Conservation (phyloP, 2,888 invertebrate species). For the Oligia fasciuncula region DNA sequence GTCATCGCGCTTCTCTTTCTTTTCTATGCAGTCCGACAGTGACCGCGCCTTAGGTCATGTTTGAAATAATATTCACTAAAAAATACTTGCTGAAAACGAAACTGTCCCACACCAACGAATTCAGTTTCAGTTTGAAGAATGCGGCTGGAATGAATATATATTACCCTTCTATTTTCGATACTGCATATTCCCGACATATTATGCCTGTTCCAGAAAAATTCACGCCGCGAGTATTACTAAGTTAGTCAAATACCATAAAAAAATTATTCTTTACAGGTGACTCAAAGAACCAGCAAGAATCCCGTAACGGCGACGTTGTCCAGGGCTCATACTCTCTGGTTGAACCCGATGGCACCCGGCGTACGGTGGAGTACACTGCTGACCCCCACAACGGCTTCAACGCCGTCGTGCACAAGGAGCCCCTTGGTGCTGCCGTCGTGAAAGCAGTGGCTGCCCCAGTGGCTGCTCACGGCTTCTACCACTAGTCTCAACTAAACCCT, state of each 20-base stretch:
- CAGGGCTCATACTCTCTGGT: slow-evolving; percentile 91
- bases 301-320: slow-evolving; percentile 91
- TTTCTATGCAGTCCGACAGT: too few relatives aligned
- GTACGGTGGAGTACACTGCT: slow-evolving; percentile 91
- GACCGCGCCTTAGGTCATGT: too few relatives aligned
- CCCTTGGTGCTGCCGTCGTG: slow-evolving; percentile 84
- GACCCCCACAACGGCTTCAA: slow-evolving; percentile 92
- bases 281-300: slow-evolving; percentile 87
- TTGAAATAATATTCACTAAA: neutral
- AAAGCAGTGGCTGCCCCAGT: slow-evolving; percentile 82
- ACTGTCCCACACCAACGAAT: neutral
- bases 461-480: slow-evolving; percentile 77
- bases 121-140: neutral
- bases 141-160: neutral
- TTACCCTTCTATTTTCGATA: neutral
- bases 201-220: neutral
- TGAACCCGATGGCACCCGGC: slow-evolving; percentile 91
- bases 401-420: slow-evolving; percentile 92
- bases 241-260: neutral
- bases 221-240: rapidly evolving
- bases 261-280: slow-evolving; percentile 76
- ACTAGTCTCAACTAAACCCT: slow-evolving; percentile 72
- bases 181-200: neutral
- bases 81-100: neutral
- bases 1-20: too few relatives aligned